phyloP scores from a whole-genome alignment of 2,888 invertebrate genomes.

The Diplolepis rosae region DNA sequence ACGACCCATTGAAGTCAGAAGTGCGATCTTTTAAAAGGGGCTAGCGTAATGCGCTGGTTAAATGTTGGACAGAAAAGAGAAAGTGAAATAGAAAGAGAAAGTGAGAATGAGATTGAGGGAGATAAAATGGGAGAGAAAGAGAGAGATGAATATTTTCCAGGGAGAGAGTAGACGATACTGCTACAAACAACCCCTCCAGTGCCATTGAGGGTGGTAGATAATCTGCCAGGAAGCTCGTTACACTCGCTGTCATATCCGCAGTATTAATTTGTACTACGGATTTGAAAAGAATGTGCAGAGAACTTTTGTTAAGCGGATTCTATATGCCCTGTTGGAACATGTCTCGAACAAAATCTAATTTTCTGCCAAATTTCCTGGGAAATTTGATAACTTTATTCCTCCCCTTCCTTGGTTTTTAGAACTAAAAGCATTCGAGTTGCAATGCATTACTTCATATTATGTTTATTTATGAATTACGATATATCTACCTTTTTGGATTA shows the following conservation, averaged over 20 bases:
- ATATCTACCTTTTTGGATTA: no score
- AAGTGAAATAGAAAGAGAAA: slow-evolving; percentile 31
- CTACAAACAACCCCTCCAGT: slow-evolving; percentile 47
- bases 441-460: no score
- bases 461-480: no score
- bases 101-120: background rate
- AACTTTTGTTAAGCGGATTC: background rate
- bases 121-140: slow-evolving; percentile 38
- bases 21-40: slow-evolving; percentile 72
- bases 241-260: slow-evolving; percentile 51
- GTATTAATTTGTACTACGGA: slow-evolving; percentile 54
- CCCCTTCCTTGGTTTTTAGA: no score
- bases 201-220: slow-evolving; percentile 52
- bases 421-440: no score
- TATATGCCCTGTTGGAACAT: background rate
- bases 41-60: slow-evolving; percentile 68
- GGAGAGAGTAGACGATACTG: slow-evolving; percentile 47
- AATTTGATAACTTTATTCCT: background rate
- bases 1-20: slow-evolving; percentile 73
- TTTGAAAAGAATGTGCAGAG: slow-evolving; percentile 47
- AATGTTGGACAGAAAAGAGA: slow-evolving; percentile 42
- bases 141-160: slow-evolving; percentile 64
- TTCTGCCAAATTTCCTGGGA: background rate
- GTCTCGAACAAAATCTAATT: background rate
- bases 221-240: slow-evolving; percentile 62